Evolutionary conservation across 2,888 invertebrate genomes (phyloP).

Genomic region (Heliconius erato): DNA sequence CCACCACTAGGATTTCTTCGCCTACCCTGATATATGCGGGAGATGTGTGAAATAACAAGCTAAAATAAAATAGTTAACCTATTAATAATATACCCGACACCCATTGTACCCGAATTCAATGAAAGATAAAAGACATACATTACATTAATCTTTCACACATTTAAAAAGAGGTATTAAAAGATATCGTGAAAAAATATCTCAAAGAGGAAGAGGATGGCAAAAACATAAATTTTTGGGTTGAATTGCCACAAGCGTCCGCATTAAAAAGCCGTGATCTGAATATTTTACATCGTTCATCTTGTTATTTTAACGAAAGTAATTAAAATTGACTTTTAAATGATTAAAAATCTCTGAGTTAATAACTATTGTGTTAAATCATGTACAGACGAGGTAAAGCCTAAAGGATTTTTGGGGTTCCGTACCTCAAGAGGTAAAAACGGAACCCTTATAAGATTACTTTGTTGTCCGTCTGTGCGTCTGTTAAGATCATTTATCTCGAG

Average conservation of each 20-base stretch:
- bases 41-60: neutral
- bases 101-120: neutral
- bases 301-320: conserved; percentile 23
- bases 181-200: neutral
- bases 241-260: conserved; percentile 12
- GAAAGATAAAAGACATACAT: neutral
- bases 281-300: conserved; percentile 8
- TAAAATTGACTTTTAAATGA: conserved; percentile 15
- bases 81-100: neutral
- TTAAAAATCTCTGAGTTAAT: neutral
- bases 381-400: neutral
- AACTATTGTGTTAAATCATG: neutral
- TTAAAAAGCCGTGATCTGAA: conserved; percentile 19
- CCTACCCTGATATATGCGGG: neutral
- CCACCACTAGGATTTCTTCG: neutral
- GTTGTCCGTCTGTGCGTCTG: too few relatives aligned
- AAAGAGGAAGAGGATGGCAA: neutral
- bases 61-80: neutral
- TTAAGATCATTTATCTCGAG: too few relatives aligned
- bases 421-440: too few relatives aligned
- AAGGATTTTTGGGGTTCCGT: neutral
- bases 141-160: neutral
- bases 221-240: conserved; percentile 10
- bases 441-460: too few relatives aligned
- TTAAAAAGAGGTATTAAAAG: neutral